phyloP scores from a whole-genome alignment of 1,140 invertebrate species.

The Psilanteris sp. region DNA sequence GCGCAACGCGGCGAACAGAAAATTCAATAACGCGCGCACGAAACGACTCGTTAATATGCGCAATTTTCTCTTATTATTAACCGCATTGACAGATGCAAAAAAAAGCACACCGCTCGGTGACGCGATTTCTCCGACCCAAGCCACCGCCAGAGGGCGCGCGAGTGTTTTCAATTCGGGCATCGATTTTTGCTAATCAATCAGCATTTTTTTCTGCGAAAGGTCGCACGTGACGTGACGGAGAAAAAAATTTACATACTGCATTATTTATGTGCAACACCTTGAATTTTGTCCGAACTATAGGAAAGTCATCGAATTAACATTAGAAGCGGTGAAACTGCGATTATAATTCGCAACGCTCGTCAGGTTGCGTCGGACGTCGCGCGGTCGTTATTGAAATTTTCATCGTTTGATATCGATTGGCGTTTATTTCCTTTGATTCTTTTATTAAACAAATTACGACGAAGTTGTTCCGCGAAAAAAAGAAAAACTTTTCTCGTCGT shows the following conservation, averaged over 20 bases:
- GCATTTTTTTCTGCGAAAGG: slow-evolving; percentile 76
- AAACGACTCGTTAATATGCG: neutral
- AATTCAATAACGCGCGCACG: slow-evolving; percentile 24
- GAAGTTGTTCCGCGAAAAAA: no score
- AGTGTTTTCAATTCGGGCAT: slow-evolving; percentile 14
- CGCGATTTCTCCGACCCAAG: no score
- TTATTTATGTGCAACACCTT: slow-evolving; percentile 71
- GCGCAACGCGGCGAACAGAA: neutral
- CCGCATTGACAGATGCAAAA: no score
- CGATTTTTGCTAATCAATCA: slow-evolving; percentile 69
- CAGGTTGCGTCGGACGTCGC: slow-evolving; percentile 22
- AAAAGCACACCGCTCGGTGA: no score
- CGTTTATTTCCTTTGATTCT: slow-evolving; percentile 1
- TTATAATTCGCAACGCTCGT: slow-evolving; percentile 47
- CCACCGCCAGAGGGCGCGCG: no score
- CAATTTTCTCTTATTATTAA: no score
- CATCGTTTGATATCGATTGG: no score
- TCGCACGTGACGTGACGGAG: slow-evolving; percentile 75
- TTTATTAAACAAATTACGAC: neutral
- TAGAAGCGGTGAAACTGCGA: slow-evolving; percentile 55
- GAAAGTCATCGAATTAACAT: slow-evolving; percentile 79
- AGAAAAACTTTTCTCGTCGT: no score
- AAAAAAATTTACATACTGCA: slow-evolving; percentile 78
- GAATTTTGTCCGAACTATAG: slow-evolving; percentile 72
- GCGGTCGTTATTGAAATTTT: slow-evolving; percentile 1